A percentile compares a stretch with the other conserved stretches of the same genome.
Conservation (phyloP, 2,888 invertebrate genomes). For the Xestobium rufovillosum region DNA sequence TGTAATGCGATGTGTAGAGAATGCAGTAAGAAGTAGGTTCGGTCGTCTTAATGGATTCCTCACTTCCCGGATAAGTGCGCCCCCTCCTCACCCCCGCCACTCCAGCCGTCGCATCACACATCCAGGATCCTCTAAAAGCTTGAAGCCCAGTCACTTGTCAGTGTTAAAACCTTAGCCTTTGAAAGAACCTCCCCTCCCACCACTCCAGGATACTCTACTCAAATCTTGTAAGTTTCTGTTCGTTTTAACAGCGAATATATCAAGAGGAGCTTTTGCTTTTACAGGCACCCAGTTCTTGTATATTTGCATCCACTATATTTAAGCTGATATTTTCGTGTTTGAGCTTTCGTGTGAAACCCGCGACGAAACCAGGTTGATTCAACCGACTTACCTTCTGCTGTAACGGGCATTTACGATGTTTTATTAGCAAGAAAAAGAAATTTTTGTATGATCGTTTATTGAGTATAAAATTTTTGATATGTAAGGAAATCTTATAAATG, state of each 20-base stretch:
- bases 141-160: constrained; percentile 32
- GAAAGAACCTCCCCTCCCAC: constrained; percentile 27
- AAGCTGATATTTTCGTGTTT: constrained; percentile 32
- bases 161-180: constrained; percentile 35
- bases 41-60: constrained; percentile 35
- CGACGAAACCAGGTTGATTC: no score
- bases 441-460: no score
- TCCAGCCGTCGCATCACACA: constrained; percentile 31
- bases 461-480: no score
- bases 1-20: constrained; percentile 28
- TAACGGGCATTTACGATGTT: no score
- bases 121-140: constrained; percentile 33
- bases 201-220: constrained; percentile 25
- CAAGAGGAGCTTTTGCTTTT: constrained; percentile 31
- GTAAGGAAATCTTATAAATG: no score
- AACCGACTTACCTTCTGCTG: no score
- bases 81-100: constrained; percentile 21
- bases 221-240: constrained; percentile 36
- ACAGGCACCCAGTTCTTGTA: constrained; percentile 28
- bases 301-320: constrained; percentile 32
- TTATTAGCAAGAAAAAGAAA: no score
- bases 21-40: constrained; percentile 31
- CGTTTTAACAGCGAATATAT: constrained; percentile 34
- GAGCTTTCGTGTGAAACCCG: constrained; percentile 26
- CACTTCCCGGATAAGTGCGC: constrained; percentile 36